phyloP scores from a whole-genome alignment of 92 coral and sea anemone genomes.

The Virgularia gustaviana region DNA sequence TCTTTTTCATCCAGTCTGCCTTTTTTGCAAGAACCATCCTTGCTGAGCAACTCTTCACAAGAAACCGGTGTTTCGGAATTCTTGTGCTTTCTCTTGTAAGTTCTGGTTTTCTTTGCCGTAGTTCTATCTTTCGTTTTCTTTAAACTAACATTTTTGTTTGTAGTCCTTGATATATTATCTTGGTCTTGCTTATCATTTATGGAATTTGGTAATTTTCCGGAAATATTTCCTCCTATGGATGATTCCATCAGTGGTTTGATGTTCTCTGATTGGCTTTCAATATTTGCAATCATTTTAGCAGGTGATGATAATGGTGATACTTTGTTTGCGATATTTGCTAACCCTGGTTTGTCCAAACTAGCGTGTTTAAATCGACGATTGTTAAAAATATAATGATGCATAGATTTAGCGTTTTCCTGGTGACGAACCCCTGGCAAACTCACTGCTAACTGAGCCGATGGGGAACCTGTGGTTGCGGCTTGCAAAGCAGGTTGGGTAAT shows the following conservation, averaged over 20 bases:
- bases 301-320: constrained; percentile 66
- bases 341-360: constrained; percentile 20
- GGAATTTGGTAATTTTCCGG: neutral
- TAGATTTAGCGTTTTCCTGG: constrained; percentile 11
- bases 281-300: constrained; percentile 50
- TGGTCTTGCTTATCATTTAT: neutral
- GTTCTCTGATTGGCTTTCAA: constrained; percentile 50
- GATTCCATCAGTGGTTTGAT: constrained; percentile 46
- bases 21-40: too few species aligned
- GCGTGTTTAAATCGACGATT: constrained; percentile 28
- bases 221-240: neutral
- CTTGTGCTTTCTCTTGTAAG: constrained; percentile 14
- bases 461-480: too few species aligned
- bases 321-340: constrained; percentile 27
- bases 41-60: constrained; percentile 41
- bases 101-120: neutral
- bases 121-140: constrained; percentile 7
- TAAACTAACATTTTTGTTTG: neutral
- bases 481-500: too few species aligned
- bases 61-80: constrained; percentile 12
- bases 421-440: constrained; percentile 19
- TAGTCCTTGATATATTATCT: constrained; percentile 4
- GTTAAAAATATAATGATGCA: constrained; percentile 20
- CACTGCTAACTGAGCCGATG: neutral
- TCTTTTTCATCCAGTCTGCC: constrained; percentile 32